Conservation (phyloP, 2,113 vertebrate species). For the Dasyornis broadbenti region DNA sequence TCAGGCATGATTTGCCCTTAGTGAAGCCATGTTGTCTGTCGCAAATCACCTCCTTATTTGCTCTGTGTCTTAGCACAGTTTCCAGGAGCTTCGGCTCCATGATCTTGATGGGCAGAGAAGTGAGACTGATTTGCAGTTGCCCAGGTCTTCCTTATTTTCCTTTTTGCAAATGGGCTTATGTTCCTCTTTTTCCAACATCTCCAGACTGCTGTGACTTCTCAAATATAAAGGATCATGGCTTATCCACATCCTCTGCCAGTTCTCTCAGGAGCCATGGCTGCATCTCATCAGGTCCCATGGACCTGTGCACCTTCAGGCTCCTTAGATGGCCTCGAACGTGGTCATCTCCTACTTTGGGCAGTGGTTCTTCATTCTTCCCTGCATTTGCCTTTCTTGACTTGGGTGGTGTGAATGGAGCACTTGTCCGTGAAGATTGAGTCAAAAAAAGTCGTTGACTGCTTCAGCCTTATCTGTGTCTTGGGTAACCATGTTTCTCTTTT, state of each 20-base stretch:
- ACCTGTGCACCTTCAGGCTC: not conserved
- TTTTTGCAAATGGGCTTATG: not conserved
- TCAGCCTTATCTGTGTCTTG: not conserved
- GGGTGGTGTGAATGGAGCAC: not conserved
- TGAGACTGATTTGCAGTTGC: not conserved
- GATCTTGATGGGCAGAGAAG: not conserved
- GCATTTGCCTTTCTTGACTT: not conserved
- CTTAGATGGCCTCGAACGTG: not conserved
- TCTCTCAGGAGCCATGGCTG: accelerated
- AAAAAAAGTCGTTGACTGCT: not conserved
- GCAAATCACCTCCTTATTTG: not conserved
- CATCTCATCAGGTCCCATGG: not conserved
- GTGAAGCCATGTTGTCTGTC: not conserved
- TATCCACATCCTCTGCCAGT: not conserved
- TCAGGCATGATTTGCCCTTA: not conserved
- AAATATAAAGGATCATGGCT: not conserved
- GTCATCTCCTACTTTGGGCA: not conserved
- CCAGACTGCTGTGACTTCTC: not conserved
- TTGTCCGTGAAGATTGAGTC: not conserved
- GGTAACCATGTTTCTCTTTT: not conserved
- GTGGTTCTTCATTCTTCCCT: not conserved
- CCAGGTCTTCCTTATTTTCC: not conserved
- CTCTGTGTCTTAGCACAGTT: not conserved
- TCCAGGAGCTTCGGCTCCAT: not conserved
- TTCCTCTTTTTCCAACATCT: not conserved